Evolutionary conservation across 2,888 invertebrate species (phyloP), one percentile per base, ranked within the genome.

Genomic region (Apodemia hepburni): DNA sequence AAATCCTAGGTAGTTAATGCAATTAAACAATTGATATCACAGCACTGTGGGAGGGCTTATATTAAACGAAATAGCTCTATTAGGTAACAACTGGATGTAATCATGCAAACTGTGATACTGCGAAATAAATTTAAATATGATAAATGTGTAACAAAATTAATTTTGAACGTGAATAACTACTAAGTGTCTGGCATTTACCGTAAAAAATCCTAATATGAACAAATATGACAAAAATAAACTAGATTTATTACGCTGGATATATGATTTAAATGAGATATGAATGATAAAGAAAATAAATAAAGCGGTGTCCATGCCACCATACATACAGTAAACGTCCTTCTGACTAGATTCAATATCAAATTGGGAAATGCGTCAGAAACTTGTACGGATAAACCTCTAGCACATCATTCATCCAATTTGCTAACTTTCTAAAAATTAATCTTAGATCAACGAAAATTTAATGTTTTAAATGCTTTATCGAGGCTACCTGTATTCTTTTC

Each of bases 291-390:
- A 61, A 73, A 68, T 58, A 67, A 70, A 82, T 70, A 69, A 88
- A 89, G 91, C 89, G 84, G 82, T 80, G 84, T 69, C 69, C 78
- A 80, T 82, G 83, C 82, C 86, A 82, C 85, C 81, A 91, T 92
- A 95, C 95, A 94, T 95, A 95, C 95, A 95, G 81, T 95, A 95
- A 84, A 90, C 87, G 89, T 94, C 93, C 93, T 94, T 94, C 89
- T 93, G 94, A 94, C 97, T 77, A 94, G 95, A 82, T 95, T 94
- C 92, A n/a, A n/a, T n/a, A n/a, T n/a, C n/a, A n/a, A n/a, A n/a
- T n/a, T n/a, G n/a, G n/a, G n/a, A n/a, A n/a, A n/a, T n/a, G n/a
- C n/a, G n/a, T n/a, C n/a, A n/a, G n/a, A 33, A 8, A 8, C 96
- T 94, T 85, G 96, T 95, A 81, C 97, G 9, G 9, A 9, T 1